phyloP scores from a whole-genome alignment of 2,797 vertebrate species.

The Artibeus lituratus region DNA sequence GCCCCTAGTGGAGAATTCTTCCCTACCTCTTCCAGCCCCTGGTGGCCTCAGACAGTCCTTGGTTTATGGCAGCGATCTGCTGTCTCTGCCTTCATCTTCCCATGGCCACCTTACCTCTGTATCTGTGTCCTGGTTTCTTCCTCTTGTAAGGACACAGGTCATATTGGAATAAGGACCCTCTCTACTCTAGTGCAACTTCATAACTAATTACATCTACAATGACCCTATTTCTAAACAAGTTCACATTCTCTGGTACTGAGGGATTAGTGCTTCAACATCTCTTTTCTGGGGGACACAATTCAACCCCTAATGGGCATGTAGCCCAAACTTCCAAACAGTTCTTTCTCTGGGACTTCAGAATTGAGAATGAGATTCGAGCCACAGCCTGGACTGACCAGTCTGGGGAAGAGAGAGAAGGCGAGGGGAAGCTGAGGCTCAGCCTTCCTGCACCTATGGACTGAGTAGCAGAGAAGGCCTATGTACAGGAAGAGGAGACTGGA shows the following conservation, averaged over 20 bases:
- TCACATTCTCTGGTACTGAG: neutral
- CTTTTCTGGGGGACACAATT: neutral
- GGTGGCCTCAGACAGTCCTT: neutral
- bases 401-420: neutral
- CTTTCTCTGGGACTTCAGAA: neutral
- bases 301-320: neutral
- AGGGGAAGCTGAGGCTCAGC: neutral
- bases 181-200: neutral
- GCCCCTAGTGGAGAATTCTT: neutral
- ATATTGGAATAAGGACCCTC: neutral
- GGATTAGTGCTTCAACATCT: neutral
- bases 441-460: neutral
- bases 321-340: neutral
- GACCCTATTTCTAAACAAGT: slow-evolving; percentile 3
- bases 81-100: neutral
- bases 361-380: slow-evolving; percentile 18
- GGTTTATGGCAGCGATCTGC: neutral
- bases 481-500: neutral
- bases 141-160: neutral
- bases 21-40: neutral
- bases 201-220: neutral
- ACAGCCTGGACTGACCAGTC: neutral
- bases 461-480: neutral
- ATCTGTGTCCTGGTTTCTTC: neutral
- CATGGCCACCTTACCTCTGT: neutral